Evolutionary conservation across 2,888 invertebrate species (phyloP), one percentile per base, ranked within the genome.

Genomic region (Allolobophora icterica): DNA sequence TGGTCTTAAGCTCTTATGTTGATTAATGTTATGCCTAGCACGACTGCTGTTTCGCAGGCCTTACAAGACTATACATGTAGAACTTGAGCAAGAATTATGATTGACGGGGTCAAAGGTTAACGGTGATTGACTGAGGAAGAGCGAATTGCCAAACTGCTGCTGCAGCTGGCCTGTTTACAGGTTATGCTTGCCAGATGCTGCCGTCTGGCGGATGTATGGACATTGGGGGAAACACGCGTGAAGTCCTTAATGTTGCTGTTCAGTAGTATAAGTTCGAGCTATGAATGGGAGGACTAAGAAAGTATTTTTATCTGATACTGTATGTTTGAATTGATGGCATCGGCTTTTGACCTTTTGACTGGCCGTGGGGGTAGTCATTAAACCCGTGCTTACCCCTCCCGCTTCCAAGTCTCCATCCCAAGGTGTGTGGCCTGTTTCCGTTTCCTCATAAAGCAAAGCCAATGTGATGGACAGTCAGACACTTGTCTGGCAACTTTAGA

Each of bases 41-140:
- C 8, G 8, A 11, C 71, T n/a, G 71, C 71, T n/a, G 30, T 71
- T n/a, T 30, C 71, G n/a, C 71, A 71, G 71, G n/a, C 71, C 71
- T 71, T 71, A n/a, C n/a, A 71, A 71, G n/a, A 71, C 71, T 1
- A 1, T 71, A 71, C n/a, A 11, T n/a, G 11, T 8, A n/a, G n/a
- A n/a, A 13, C 71, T n/a, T n/a, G 3, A n/a, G 71, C 30, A 71
- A 71, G 71, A 71, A 71, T 87, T 87, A 38, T 87, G 87, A 87
- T 87, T 87, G 87, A 87, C 87, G 87, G 38, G 87, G 87, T 87
- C 87, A 87, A 35, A 4, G 87, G 87, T 38, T 34, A 87, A 34
- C 21, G 35, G n/a, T 38, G 87, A 71, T 71, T 71, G 71, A 71
- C 71, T 11, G 71, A 11, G 30, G n/a, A 71, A n/a, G 71, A 71